phyloP scores from a whole-genome alignment of 2,888 invertebrate species.

The Halictus quadricinctus region DNA sequence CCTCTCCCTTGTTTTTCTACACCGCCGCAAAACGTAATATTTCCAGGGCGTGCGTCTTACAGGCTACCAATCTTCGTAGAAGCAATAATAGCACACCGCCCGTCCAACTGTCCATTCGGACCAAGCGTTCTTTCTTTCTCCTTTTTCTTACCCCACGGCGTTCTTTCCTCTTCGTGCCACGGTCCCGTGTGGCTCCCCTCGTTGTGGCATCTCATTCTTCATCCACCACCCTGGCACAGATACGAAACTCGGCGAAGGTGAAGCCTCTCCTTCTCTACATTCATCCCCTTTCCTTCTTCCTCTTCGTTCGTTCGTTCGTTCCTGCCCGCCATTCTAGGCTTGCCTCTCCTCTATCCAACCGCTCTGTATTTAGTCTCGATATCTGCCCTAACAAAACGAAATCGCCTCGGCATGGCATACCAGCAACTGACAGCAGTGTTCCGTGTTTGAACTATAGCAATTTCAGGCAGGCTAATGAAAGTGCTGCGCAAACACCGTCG shows the following conservation, averaged over 20 bases:
- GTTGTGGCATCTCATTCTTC: slow-evolving; percentile 51
- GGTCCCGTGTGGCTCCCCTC: slow-evolving; percentile 50
- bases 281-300: slow-evolving; percentile 7
- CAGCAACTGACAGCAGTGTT: slow-evolving; percentile 68
- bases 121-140: slow-evolving; percentile 47
- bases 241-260: slow-evolving; percentile 25
- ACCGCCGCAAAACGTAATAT: slow-evolving; percentile 77
- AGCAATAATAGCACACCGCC: slow-evolving; percentile 79
- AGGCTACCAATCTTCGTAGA: slow-evolving; percentile 79
- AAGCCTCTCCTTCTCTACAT: slow-evolving; percentile 8
- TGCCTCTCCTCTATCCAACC: slow-evolving; percentile 16
- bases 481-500: slow-evolving; percentile 81
- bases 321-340: slow-evolving; percentile 8
- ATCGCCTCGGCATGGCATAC: slow-evolving; percentile 75
- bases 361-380: slow-evolving; percentile 68
- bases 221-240: slow-evolving; percentile 34
- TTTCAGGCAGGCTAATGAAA: slow-evolving; percentile 82
- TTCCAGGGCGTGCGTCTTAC: slow-evolving; percentile 75
- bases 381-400: slow-evolving; percentile 79
- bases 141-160: slow-evolving; percentile 39
- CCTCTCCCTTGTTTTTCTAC: slow-evolving; percentile 67
- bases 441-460: slow-evolving; percentile 81
- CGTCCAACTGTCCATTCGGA: slow-evolving; percentile 77
- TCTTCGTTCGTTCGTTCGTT: neutral
- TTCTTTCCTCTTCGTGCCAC: slow-evolving; percentile 44